Conservation (phyloP, 1,140 invertebrate genomes). For the Littorina saxatilis region DNA sequence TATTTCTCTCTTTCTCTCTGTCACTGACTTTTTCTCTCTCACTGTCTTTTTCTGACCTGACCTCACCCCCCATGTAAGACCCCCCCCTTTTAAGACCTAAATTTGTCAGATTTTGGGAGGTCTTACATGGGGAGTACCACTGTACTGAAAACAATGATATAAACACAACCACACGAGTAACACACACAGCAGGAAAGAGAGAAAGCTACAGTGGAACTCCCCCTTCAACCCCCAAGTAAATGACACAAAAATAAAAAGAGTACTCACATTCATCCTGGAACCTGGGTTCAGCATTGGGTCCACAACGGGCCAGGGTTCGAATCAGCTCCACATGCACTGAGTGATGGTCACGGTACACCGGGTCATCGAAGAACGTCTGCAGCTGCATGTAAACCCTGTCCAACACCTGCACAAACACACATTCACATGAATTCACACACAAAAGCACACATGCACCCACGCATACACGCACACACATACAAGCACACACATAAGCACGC, state of each 20-base stretch:
- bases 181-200: not conserved
- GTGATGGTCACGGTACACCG: constrained; percentile 75
- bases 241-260: not conserved
- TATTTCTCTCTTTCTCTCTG: too few relatives aligned
- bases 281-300: constrained; percentile 75
- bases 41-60: too few relatives aligned
- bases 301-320: constrained; percentile 74
- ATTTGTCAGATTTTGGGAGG: too few relatives aligned
- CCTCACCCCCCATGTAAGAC: too few relatives aligned
- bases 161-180: not conserved
- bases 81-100: too few relatives aligned
- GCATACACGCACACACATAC: too few relatives aligned
- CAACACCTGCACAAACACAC: constrained; percentile 76
- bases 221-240: not conserved
- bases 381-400: constrained; percentile 85
- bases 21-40: too few relatives aligned
- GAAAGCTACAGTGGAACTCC: not conserved
- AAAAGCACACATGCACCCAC: too few relatives aligned
- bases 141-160: too few relatives aligned
- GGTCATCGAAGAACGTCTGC: constrained; percentile 82
- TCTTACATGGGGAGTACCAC: too few relatives aligned
- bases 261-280: constrained; percentile 78
- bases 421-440: too few relatives aligned
- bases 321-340: constrained; percentile 75
- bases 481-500: too few relatives aligned